Conservation (phyloP, 2,113 vertebrate genomes). For the Phyllostomus hastatus region DNA sequence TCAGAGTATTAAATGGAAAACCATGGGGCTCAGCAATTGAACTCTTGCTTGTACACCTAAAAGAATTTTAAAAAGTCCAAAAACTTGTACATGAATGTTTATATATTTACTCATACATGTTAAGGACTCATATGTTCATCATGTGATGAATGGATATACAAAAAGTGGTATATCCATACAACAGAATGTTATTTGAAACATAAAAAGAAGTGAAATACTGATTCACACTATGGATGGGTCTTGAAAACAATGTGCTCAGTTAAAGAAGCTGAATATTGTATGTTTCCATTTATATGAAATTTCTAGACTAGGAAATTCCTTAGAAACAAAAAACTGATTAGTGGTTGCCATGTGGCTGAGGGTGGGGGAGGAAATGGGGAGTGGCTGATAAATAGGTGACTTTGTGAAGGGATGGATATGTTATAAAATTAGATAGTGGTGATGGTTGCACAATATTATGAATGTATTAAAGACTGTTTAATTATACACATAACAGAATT, state of each 20-base stretch:
- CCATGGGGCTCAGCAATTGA: neutral
- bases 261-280: neutral
- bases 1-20: neutral
- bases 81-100: neutral
- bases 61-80: neutral
- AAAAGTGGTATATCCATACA: neutral
- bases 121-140: neutral
- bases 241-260: neutral
- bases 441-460: too few relatives aligned
- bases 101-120: neutral
- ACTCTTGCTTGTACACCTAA: neutral
- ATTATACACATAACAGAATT: neutral
- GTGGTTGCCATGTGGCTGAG: too few relatives aligned
- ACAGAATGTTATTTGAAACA: neutral
- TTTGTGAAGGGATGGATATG: neutral
- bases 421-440: neutral
- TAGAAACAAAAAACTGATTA: neutral
- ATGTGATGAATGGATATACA: neutral
- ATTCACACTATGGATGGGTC: neutral
- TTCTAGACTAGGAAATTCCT: neutral
- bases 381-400: too few relatives aligned
- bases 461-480: too few relatives aligned
- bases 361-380: neutral
- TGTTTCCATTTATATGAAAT: neutral
- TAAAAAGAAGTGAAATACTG: neutral